Evolutionary conservation across 2,113 vertebrate genomes (phyloP).

Genomic region (Microcebus jonahi): DNA sequence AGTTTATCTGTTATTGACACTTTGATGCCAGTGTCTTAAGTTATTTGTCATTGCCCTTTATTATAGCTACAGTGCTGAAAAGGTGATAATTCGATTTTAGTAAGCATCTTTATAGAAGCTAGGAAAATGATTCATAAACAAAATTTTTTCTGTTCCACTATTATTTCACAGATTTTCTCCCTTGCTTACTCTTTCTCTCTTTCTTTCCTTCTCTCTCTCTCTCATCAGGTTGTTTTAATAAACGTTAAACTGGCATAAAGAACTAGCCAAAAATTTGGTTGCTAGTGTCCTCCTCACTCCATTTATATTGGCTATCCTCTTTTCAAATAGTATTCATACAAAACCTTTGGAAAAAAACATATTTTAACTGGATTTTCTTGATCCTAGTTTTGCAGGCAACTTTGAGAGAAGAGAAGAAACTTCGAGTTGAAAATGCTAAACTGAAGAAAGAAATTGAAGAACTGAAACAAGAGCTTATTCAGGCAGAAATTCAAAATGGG

Average conservation of each 20-base stretch:
- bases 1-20: too few species aligned
- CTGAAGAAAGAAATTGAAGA: conserved; percentile 96
- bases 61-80: not conserved
- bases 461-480: conserved; percentile 92
- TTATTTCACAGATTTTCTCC: not conserved
- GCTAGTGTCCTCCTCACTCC: not conserved
- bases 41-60: not conserved
- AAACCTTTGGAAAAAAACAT: not conserved
- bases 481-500: conserved; percentile 94
- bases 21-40: not conserved
- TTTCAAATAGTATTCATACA: conserved; percentile 22
- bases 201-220: not conserved
- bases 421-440: conserved; percentile 96
- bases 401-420: conserved; percentile 96
- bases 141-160: not conserved
- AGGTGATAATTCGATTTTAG: not conserved
- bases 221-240: not conserved
- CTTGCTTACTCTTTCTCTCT: not conserved
- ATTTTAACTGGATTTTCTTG: conserved; percentile 56
- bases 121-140: not conserved
- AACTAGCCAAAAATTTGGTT: not conserved
- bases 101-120: not conserved
- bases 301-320: not conserved
- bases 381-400: conserved; percentile 92
- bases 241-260: not conserved